phyloP scores from a whole-genome alignment of 2,113 vertebrate species.

The Alexandromys fortis region DNA sequence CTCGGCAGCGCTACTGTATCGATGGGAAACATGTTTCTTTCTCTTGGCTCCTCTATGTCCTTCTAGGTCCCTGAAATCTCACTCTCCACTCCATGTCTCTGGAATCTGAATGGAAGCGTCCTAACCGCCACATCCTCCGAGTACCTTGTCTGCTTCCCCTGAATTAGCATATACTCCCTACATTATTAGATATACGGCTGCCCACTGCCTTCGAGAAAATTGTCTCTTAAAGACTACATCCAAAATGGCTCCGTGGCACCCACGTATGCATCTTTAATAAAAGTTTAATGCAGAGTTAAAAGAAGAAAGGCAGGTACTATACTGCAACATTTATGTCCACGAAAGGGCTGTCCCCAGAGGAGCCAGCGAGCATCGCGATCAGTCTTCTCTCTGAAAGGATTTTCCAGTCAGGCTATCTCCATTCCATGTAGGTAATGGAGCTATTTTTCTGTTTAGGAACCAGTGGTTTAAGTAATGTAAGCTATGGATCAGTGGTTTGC shows the following conservation, averaged over 20 bases:
- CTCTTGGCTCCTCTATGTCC: neutral
- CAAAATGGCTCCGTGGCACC: neutral
- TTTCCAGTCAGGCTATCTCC: constrained; percentile 66
- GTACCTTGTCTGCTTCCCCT: neutral
- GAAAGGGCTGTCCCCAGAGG: constrained; percentile 56
- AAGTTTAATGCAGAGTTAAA: constrained; percentile 60
- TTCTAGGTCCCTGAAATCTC: constrained; percentile 20
- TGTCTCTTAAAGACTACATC: neutral
- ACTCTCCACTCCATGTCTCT: neutral
- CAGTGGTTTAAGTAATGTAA: constrained; percentile 80
- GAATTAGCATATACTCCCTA: neutral
- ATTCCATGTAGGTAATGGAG: constrained; percentile 72
- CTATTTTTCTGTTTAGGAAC: constrained; percentile 77
- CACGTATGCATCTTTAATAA: neutral
- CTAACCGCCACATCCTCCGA: neutral
- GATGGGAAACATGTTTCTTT: neutral
- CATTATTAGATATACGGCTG: neutral
- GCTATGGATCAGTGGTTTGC: constrained; percentile 79
- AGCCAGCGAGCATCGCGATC: constrained; percentile 35
- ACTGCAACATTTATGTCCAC: constrained; percentile 57
- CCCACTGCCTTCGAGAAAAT: neutral
- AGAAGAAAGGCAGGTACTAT: constrained; percentile 44
- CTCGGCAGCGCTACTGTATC: neutral
- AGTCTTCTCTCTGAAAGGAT: constrained; percentile 68
- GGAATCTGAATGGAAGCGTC: neutral